Conservation (phyloP, 2,113 vertebrate species). For the Galemys pyrenaicus region DNA sequence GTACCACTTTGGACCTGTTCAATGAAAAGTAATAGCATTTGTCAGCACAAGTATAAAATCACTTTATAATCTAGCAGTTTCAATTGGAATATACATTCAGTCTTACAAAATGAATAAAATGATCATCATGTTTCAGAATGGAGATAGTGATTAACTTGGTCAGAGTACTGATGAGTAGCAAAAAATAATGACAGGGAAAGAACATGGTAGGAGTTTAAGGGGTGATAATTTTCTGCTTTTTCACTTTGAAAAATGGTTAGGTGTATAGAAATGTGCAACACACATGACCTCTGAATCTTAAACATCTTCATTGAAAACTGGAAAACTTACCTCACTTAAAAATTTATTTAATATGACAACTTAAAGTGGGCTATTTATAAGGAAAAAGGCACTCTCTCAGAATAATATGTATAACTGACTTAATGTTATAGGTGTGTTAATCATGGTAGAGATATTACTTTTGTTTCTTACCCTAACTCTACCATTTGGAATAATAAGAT, state of each 20-base stretch:
- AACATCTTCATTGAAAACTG: not conserved
- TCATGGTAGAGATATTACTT: not conserved
- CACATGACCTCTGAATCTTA: not conserved
- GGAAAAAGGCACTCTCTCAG: not conserved
- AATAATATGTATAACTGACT: not conserved
- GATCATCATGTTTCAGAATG: not conserved
- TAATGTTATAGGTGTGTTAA: not conserved
- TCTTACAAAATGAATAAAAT: not conserved
- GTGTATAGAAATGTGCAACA: not conserved
- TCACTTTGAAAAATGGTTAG: not conserved
- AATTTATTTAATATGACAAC: not conserved
- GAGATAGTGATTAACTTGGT: not conserved
- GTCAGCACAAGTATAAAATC: not conserved
- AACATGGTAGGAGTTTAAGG: not conserved
- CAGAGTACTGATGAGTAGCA: accelerated
- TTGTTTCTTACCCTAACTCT: not conserved
- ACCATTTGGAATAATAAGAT: not conserved
- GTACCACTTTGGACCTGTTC: slow-evolving; percentile 86
- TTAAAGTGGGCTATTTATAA: not conserved
- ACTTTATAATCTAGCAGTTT: not conserved
- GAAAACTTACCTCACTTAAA: not conserved
- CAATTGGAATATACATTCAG: not conserved
- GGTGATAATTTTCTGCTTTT: not conserved
- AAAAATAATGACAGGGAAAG: not conserved
- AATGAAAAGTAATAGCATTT: slow-evolving; percentile 62